Base-by-base conservation (phyloP, 1,140 invertebrate genomes). In the Drusus annulatus region DNA sequence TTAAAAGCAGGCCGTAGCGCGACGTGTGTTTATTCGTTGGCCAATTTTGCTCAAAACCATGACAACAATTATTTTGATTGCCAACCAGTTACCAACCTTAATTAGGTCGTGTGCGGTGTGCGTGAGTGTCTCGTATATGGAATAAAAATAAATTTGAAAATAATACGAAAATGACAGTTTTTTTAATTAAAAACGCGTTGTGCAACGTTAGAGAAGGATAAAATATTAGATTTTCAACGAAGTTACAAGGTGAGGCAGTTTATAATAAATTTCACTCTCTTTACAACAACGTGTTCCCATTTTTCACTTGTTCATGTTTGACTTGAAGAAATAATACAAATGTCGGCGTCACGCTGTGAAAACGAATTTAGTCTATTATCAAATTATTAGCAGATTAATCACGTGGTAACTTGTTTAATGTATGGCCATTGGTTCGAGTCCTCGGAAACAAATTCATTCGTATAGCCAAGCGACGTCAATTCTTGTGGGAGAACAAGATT, bases 351-450 rank as follows among this genome's bases (percentile, higher is more conserved):
- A 54, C 23, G 52, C 71, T 74, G 71, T 19, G 71, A 74, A 74
- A 74, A 74, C 16, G 50, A 58, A 23, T 74, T 74, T 54, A 74
- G 51, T 74, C 71, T 58, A 74, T 74, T 58, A 74, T 74, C 71
- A 74, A 74, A 74, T 74, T 74, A 74, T 74, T 74, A 74, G 15
- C 54, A 31, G 51, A 74, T 74, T 74, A 56, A 74, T 74, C 71
- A 74, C 50, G 28, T 56, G 50, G 51, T 56, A 74, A 74, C 71
- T 21, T 23, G 71, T 74, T 74, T 74, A 25, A 69, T 69, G 36
- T 21, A 69, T 45, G 65, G 31, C 65, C 65, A 69, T 69, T 69
- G 65, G 50, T 69, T 69, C 36, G 36, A 69, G 45, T 69, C 36
- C 31, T 45, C 3, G 45, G 36, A 69, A 45, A 69, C 65, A 51